Evolutionary conservation across 2,113 vertebrate species (phyloP).

Genomic region (Siniperca chuatsi): DNA sequence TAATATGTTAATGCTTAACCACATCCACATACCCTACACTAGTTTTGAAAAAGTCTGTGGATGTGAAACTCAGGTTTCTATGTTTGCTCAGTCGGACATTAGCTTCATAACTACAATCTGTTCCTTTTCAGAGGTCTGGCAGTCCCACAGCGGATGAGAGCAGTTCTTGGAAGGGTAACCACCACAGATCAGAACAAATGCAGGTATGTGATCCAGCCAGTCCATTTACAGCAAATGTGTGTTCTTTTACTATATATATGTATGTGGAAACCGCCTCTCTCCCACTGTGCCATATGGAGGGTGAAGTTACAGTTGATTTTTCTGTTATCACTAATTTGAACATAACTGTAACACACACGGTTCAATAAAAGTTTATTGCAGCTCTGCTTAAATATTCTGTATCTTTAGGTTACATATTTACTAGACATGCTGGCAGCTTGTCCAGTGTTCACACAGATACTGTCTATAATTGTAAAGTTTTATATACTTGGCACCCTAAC

Average conservation of each 20-base stretch:
- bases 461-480: conserved; percentile 15
- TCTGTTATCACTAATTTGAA: background rate
- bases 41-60: conserved; percentile 7
- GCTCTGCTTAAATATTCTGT: background rate
- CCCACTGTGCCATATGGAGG: background rate
- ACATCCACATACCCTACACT: conserved; percentile 12
- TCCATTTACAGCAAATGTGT: conserved; percentile 4
- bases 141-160: conserved; percentile 75
- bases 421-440: conserved; percentile 3
- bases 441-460: conserved; percentile 28
- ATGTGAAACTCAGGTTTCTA: conserved; percentile 20
- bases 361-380: conserved; percentile 22
- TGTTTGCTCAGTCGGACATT: conserved; percentile 38
- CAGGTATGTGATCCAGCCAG: conserved; percentile 67
- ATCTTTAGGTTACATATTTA: conserved; percentile 50
- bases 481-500: conserved; percentile 11
- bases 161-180: conserved; percentile 61
- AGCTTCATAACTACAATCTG: conserved; percentile 23
- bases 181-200: conserved; percentile 70
- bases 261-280: background rate
- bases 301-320: background rate
- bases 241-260: background rate
- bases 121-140: conserved; percentile 74
- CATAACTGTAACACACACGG: background rate
- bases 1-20: conserved; percentile 55